These are phyloP conservation scores for Adelphocoris suturalis DNA, from an alignment of 2,888 invertebrate species.

Conservation along the genomic window DNA sequence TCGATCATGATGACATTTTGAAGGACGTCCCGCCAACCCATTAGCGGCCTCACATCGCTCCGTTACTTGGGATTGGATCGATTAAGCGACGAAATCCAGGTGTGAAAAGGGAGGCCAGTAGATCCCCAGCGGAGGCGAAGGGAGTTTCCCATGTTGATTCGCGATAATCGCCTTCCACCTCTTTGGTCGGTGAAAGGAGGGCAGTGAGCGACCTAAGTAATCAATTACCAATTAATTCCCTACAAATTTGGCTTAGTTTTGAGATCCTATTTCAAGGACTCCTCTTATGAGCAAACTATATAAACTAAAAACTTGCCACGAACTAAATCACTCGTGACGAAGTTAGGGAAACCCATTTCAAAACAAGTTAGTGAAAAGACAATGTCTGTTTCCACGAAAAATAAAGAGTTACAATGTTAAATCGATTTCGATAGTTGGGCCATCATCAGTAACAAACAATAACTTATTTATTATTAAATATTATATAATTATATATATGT, in stretches of 20 bases:
- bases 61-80: constrained; percentile 27
- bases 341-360: no score
- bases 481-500: no score
- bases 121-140: neutral
- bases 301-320: no score
- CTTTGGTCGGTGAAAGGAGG: neutral
- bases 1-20: constrained; percentile 32
- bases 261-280: no score
- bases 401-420: no score
- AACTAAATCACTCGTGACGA: no score
- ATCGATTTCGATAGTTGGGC: no score
- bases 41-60: neutral
- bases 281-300: no score
- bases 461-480: no score
- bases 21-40: constrained; percentile 23
- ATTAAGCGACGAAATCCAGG: constrained; percentile 26
- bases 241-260: neutral
- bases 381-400: no score
- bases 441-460: no score
- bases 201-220: neutral
- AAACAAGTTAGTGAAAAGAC: no score
- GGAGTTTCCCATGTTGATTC: neutral
- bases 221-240: neutral
- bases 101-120: neutral
- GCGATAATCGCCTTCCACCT: neutral